These are phyloP conservation scores for Mesocricetus auratus DNA, from an alignment of 2,113 vertebrate species.

Conservation along the genomic window DNA sequence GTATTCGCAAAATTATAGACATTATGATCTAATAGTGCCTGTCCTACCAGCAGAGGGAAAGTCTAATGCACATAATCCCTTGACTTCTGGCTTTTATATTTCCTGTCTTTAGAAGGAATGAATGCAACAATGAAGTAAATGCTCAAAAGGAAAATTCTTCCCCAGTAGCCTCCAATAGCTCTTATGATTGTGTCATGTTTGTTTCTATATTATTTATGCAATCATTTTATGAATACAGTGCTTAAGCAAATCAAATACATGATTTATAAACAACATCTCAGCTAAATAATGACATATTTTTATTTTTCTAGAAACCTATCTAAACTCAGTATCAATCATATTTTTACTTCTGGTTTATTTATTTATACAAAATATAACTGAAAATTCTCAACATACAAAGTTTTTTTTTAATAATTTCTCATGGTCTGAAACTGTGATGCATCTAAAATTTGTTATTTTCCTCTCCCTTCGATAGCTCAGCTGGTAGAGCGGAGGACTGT, in stretches of 20 bases:
- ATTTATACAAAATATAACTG: neutral
- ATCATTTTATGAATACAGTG: neutral
- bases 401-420: neutral
- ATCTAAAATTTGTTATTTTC: neutral
- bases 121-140: neutral
- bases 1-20: constrained; percentile 67
- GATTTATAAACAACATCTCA: neutral
- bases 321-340: neutral
- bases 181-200: neutral
- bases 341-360: neutral
- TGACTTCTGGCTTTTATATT: constrained; percentile 44
- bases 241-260: neutral
- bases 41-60: constrained; percentile 14
- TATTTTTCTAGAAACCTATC: neutral
- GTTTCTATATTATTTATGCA: neutral
- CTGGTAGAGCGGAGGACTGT: constrained; percentile 93
- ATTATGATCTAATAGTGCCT: constrained; percentile 68
- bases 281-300: neutral
- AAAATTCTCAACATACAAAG: neutral
- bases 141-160: constrained; percentile 15
- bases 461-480: constrained; percentile 91
- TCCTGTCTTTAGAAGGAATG: constrained; percentile 39
- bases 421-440: neutral
- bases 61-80: constrained; percentile 63
- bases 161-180: neutral